phyloP scores from a whole-genome alignment of 1,140 invertebrate species.

The Hesperophylax magnus region DNA sequence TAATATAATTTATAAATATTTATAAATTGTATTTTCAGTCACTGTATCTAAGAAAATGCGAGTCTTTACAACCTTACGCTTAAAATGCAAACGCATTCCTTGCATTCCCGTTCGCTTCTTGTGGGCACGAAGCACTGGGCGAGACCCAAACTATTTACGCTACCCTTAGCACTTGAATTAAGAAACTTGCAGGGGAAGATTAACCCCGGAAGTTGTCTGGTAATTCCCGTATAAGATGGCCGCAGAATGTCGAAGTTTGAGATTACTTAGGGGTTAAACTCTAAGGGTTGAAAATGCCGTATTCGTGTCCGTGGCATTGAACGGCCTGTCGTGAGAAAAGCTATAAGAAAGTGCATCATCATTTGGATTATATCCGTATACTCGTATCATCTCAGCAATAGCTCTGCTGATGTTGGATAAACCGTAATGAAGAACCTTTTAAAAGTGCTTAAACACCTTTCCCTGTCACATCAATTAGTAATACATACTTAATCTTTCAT shows the following conservation, averaged over 20 bases:
- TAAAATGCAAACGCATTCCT: background rate
- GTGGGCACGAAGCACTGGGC: background rate
- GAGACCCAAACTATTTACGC: constrained; percentile 29
- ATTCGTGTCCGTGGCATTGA: background rate
- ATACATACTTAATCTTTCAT: too few relatives aligned
- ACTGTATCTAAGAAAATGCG: too few relatives aligned
- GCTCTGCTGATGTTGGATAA: background rate
- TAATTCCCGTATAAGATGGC: constrained; percentile 52
- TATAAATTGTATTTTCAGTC: too few relatives aligned
- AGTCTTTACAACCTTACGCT: too few relatives aligned
- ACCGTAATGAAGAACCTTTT: too few relatives aligned
- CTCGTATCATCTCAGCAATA: too few relatives aligned
- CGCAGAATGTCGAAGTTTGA: constrained; percentile 52
- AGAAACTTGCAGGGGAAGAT: constrained; percentile 45
- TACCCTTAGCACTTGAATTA: constrained; percentile 25
- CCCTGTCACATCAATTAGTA: too few relatives aligned
- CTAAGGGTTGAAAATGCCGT: background rate
- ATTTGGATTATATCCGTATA: too few relatives aligned
- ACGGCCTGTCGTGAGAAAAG: background rate
- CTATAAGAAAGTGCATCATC: too few relatives aligned
- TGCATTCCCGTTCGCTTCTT: background rate
- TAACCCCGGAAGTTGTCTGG: constrained; percentile 48
- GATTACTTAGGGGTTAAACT: constrained; percentile 36
- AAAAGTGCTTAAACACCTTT: too few relatives aligned
- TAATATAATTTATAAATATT: too few relatives aligned